A percentile compares a stretch with the other conserved stretches of the same genome.
Evolutionary conservation across 2,888 invertebrate species (phyloP).

Genomic region (Drosophila phalerata): DNA sequence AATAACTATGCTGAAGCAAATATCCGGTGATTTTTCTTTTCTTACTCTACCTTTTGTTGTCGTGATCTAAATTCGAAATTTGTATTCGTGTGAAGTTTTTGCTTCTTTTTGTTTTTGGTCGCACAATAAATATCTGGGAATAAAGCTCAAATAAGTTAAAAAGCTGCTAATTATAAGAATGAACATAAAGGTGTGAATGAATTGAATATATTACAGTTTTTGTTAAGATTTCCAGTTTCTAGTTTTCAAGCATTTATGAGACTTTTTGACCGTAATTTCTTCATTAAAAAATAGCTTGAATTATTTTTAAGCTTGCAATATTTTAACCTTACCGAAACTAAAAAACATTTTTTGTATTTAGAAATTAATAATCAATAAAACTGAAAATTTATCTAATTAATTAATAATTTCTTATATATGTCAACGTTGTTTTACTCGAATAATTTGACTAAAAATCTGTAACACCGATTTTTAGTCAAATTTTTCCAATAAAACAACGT

Average conservation of each 20-base stretch:
- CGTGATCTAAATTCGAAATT: constrained; percentile 34
- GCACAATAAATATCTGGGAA: not conserved
- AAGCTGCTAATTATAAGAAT: constrained; percentile 22
- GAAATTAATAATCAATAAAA: no score
- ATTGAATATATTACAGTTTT: constrained; percentile 1
- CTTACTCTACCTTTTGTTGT: constrained; percentile 16
- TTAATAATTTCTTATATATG: no score
- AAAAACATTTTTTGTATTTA: no score
- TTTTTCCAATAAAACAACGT: not conserved
- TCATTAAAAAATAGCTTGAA: no score
- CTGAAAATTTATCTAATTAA: no score
- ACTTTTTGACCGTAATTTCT: no score
- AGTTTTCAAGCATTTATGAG: not conserved
- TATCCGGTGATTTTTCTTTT: constrained; percentile 37
- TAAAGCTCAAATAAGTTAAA: constrained; percentile 5
- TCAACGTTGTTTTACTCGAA: no score
- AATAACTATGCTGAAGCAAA: constrained; percentile 6
- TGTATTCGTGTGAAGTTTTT: constrained; percentile 38
- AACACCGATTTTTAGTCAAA: not conserved
- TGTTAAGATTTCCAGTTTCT: not conserved
- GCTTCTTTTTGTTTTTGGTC: not conserved
- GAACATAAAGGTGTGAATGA: constrained; percentile 17
- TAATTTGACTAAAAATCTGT: no score
- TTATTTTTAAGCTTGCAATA: no score
- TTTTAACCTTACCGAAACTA: no score